These are phyloP conservation scores for Tethea ocularis DNA, from an alignment of 2,888 invertebrate genomes.

Conservation along the genomic window DNA sequence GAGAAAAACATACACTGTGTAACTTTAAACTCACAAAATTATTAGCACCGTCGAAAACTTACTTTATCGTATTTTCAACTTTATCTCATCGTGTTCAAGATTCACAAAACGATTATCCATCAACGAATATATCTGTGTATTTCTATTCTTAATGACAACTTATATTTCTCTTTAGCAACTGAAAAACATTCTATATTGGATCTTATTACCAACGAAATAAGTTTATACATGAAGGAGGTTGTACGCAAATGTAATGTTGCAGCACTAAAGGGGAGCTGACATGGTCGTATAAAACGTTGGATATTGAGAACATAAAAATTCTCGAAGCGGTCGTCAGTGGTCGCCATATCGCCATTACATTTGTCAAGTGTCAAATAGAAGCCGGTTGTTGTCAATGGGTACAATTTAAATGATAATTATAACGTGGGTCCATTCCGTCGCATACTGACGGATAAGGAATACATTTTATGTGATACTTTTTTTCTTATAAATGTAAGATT, in stretches of 20 bases:
- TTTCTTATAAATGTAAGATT: slow-evolving; percentile 14
- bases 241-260: slow-evolving; percentile 34
- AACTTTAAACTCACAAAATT: slow-evolving; percentile 38
- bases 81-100: slow-evolving; percentile 32
- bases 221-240: slow-evolving; percentile 13
- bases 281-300: slow-evolving; percentile 77
- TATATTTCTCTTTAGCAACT: slow-evolving; percentile 9
- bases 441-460: slow-evolving; percentile 39
- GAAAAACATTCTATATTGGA: slow-evolving; percentile 20
- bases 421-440: slow-evolving; percentile 55
- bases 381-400: slow-evolving; percentile 57
- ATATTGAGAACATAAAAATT: slow-evolving; percentile 82
- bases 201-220: slow-evolving; percentile 25
- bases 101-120: slow-evolving; percentile 34
- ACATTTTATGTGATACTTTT: slow-evolving; percentile 40
- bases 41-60: slow-evolving; percentile 12
- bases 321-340: slow-evolving; percentile 72
- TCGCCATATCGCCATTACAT: slow-evolving; percentile 78
- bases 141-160: slow-evolving; percentile 39
- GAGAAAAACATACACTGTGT: slow-evolving; percentile 70
- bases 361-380: slow-evolving; percentile 80
- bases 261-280: slow-evolving; percentile 68
- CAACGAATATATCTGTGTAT: slow-evolving; percentile 48
- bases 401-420: slow-evolving; percentile 83
- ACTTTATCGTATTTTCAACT: slow-evolving; percentile 28